These are phyloP conservation scores for Enoplosus armatus DNA, from an alignment of 2,797 vertebrate species.

Conservation along the genomic window DNA sequence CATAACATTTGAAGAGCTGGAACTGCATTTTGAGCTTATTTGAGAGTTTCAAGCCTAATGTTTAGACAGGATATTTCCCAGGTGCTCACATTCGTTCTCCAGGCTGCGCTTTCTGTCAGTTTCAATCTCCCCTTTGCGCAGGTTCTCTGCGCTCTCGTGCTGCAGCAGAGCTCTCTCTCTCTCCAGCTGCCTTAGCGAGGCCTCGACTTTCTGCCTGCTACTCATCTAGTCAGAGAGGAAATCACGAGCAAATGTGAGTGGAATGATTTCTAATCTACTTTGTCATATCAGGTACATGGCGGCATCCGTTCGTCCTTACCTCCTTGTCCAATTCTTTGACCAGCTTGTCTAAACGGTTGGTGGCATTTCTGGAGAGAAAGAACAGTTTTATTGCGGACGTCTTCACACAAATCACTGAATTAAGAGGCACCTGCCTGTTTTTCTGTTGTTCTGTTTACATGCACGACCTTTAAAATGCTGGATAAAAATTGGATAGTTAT, in stretches of 20 bases:
- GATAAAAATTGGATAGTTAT: not conserved
- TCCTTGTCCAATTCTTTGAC: slow-evolving; percentile 97
- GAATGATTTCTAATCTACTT: not conserved
- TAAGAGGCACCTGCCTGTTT: not conserved
- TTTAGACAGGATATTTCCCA: not conserved
- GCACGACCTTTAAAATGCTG: not conserved
- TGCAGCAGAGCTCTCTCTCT: slow-evolving; percentile 94
- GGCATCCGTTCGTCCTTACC: slow-evolving; percentile 76
- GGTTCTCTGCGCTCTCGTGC: slow-evolving; percentile 92
- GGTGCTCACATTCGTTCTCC: slow-evolving; percentile 91
- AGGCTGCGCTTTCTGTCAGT: slow-evolving; percentile 92
- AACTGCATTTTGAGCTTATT: not conserved
- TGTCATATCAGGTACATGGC: not conserved
- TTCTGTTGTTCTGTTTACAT: not conserved
- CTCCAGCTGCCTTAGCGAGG: slow-evolving; percentile 92
- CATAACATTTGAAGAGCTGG: not conserved
- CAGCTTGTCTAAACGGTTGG: slow-evolving; percentile 92
- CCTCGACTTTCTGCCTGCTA: slow-evolving; percentile 91
- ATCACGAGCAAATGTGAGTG: not conserved
- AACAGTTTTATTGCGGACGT: slow-evolving; percentile 5
- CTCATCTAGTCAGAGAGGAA: slow-evolving; percentile 85
- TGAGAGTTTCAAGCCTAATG: not conserved
- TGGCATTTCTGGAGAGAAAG: slow-evolving; percentile 86
- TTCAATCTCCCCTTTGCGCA: slow-evolving; percentile 93
- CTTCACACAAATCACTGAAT: not conserved